phyloP scores from a whole-genome alignment of 1,140 invertebrate genomes.

The Platorchestia sp. region DNA sequence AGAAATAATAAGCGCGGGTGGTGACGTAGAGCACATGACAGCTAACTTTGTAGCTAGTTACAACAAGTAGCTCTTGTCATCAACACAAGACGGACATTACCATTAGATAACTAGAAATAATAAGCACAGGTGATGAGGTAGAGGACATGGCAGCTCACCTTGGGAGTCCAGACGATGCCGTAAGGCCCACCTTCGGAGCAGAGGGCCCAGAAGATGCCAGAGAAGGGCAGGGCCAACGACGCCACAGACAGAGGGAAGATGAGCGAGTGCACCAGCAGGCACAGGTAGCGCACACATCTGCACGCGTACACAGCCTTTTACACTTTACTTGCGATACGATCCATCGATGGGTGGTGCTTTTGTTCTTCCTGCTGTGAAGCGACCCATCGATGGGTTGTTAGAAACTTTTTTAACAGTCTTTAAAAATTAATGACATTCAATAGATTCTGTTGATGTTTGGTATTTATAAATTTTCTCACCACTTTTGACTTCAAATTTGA shows the following conservation, averaged over 20 bases:
- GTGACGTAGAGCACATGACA: neutral
- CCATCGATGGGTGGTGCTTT: no score
- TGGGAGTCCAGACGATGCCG: slow-evolving; percentile 60
- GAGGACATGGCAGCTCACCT: slow-evolving; percentile 19
- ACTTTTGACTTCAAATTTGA: no score
- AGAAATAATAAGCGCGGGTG: neutral
- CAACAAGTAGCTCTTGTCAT: neutral
- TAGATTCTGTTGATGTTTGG: no score
- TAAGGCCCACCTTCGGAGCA: slow-evolving; percentile 58
- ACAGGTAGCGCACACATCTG: slow-evolving; percentile 33
- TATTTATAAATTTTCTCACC: no score
- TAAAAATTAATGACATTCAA: no score
- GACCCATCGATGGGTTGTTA: no score
- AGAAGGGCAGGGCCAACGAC: slow-evolving; percentile 60
- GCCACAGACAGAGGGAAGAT: slow-evolving; percentile 56
- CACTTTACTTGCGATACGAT: neutral
- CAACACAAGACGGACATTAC: neutral
- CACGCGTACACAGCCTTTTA: neutral
- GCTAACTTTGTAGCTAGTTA: slow-evolving; percentile 58
- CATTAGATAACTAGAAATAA: neutral
- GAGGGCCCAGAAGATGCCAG: slow-evolving; percentile 61
- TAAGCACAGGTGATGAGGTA: neutral
- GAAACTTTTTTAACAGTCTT: no score
- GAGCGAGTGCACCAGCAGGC: neutral
- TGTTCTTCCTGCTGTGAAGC: no score